Base-by-base conservation (phyloP, 2,797 vertebrate species). In the Perdix hodgsoniae region DNA sequence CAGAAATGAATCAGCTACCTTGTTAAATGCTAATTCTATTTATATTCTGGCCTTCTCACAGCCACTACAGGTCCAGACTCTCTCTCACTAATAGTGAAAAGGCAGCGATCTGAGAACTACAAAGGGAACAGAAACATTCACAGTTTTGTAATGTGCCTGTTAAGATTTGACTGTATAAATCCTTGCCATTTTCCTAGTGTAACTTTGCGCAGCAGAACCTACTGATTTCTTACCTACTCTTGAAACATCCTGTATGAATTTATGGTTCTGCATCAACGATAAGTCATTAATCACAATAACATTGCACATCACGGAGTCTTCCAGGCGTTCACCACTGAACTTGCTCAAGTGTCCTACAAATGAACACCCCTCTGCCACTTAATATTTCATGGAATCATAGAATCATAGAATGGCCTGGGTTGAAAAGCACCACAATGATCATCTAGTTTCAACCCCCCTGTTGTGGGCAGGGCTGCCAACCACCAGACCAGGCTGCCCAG, bases 261-360 rank as follows among this genome's bases (percentile, higher is more conserved):
- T 80, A 56, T 83, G 45, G 65, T 47, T 94, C 84, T 70, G 73
- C 88, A 92, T 94, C 84, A 95, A 81, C 81, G 77, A 81, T 66
- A 88, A 63, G 73, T 86, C 94, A 94, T 95, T 94, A 94, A 85
- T 95, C 84, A 81, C 31, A 64, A 82, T 40, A 91, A 87, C 56
- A 95, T 88, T 65, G 24, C 49, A 83, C 39, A 87, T 85, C 75
- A 72, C 35, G 42, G 37, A 29, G 31, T 78, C 45, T 88, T 91
- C 66, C 70, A 85, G 86, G 59, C 37, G 75, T 91, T 89, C 73
- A 71, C 42, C 29, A 52, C 11, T 73, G 82, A 83, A 91, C 66
- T 83, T 83, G 54, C 11, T 70, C 76, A 81, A 56, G 31, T 80
- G 37, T 83, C 59, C 61, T 80, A 71, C 19, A 80, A 52, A 92